Conservation (phyloP, 2,113 vertebrate genomes). For the Thryonomys swinderianus region DNA sequence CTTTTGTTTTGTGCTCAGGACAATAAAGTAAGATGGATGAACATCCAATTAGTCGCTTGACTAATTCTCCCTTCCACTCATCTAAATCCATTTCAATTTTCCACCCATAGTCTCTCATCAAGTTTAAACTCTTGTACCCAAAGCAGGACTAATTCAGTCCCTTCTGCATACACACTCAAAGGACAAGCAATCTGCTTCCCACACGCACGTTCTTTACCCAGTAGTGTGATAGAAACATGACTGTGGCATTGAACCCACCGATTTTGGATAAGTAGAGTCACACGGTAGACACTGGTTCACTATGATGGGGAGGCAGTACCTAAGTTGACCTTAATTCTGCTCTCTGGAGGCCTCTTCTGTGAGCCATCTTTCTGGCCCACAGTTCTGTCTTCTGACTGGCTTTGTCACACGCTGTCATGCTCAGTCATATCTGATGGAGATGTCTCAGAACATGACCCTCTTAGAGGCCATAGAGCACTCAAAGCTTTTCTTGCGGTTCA, state of each 20-base stretch:
- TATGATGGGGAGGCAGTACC: not conserved
- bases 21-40: not conserved
- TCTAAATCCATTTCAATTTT: not conserved
- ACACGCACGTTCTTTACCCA: not conserved
- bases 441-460: not conserved
- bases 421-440: not conserved
- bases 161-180: not conserved
- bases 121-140: not conserved
- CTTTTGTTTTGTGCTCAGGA: not conserved
- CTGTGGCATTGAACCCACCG: not conserved
- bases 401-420: not conserved
- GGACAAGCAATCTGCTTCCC: not conserved
- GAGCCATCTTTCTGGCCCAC: not conserved
- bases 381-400: not conserved
- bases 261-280: not conserved
- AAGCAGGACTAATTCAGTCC: not conserved
- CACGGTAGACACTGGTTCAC: not conserved
- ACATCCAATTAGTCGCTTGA: not conserved
- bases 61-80: not conserved
- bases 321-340: not conserved
- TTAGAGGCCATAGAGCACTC: not conserved
- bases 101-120: not conserved
- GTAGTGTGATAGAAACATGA: not conserved
- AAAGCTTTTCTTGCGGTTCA: not conserved
- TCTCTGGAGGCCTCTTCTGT: not conserved